Base-by-base conservation (phyloP, 2,888 invertebrate species). In the Philopedon plagiatum region DNA sequence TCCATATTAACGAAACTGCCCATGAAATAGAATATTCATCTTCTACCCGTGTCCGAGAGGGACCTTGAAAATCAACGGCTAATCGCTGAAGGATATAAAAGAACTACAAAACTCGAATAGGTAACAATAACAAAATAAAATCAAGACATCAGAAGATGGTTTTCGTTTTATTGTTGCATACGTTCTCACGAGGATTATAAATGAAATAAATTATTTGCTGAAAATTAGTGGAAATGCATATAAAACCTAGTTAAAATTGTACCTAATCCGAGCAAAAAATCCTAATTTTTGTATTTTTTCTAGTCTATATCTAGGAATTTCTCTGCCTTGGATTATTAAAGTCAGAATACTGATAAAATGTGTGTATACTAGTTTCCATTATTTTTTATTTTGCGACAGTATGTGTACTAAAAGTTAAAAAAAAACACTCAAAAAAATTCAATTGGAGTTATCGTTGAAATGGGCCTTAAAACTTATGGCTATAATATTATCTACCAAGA, bases 21-120 rank as follows among this genome's bases (percentile, higher is more conserved):
- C 39, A 29, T 56, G 64, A 65, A 56, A 56, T 56, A 65, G 64
- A 65, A 65, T 65, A 65, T 56, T 65, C 51, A 63, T 63, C 51
- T 51, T 63, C 49, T 37, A 19, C 56, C 54, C 29, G 13, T 54
- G 51, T 54, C 29, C 51, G 51, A 29, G 29, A 18, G 26, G 41
- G 64, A 49, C 34, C 46, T 63, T 46, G 63, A 63, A 63, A 56
- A 41, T 37, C 51, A 54, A 54, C 51, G 51, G 51, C 29, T 54
- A 54, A 54, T 54, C 51, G 60, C 62, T 34, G 18, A 26, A 62
- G 62, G 41, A 62, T 62, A 62, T 62, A 62, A 46, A 62, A 62
- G 61, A 26, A 44, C 51, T 54, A 29, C 51, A 54, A 54, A 49
- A 54, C 51, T 54, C 26, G 51, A 51, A 54, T 29, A 54, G 29